Evolutionary conservation across 2,797 vertebrate species (phyloP).

Genomic region (Chloroceryle inda): DNA sequence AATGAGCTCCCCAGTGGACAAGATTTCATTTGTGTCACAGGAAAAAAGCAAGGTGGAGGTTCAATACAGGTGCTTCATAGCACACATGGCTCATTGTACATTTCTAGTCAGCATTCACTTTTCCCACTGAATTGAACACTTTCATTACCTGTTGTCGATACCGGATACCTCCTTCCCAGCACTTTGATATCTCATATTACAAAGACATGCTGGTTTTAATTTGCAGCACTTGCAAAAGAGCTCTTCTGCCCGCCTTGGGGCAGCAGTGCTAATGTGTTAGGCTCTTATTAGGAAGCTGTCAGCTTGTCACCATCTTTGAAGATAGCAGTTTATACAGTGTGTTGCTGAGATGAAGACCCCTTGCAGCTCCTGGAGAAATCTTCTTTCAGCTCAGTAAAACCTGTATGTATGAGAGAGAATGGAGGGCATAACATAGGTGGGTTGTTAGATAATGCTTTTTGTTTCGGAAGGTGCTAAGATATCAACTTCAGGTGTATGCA

Average conservation of each 20-base stretch:
- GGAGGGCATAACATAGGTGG: background rate
- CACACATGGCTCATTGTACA: background rate
- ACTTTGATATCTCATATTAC: background rate
- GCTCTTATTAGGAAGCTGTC: background rate
- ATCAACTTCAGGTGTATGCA: background rate
- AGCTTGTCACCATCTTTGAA: background rate
- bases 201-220: background rate
- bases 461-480: background rate
- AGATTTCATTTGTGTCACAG: background rate
- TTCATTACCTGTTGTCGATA: background rate
- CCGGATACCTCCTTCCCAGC: background rate
- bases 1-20: background rate
- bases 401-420: background rate
- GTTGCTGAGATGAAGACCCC: background rate
- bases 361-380: background rate
- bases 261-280: background rate
- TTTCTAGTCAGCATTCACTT: background rate
- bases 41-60: background rate
- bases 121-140: background rate
- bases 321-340: background rate
- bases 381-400: background rate
- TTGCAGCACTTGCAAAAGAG: background rate
- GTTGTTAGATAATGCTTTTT: background rate
- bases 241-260: background rate
- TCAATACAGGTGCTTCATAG: background rate